Conservation (phyloP, 2,888 invertebrate genomes). For the Strigamia transsilvanica region DNA sequence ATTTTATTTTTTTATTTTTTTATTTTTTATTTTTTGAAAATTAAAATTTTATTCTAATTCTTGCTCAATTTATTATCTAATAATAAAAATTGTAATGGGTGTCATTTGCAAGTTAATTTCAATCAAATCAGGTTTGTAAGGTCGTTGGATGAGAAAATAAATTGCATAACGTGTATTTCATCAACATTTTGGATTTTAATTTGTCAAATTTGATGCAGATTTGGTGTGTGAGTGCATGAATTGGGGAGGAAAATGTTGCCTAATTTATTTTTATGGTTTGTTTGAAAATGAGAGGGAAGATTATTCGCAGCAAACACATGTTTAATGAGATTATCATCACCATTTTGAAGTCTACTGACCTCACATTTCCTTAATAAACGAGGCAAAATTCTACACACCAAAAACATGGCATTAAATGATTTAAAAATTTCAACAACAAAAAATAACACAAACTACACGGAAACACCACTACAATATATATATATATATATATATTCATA, state of each 20-base stretch:
- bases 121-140: neutral
- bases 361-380: too few relatives aligned
- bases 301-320: neutral
- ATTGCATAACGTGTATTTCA: constrained; percentile 12
- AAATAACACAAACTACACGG: too few relatives aligned
- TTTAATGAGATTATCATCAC: constrained; percentile 10
- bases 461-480: too few relatives aligned
- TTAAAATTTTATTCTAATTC: neutral
- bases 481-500: too few relatives aligned
- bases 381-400: too few relatives aligned
- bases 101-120: constrained; percentile 7
- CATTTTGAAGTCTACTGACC: constrained; percentile 14
- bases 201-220: neutral
- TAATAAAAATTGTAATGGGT: neutral
- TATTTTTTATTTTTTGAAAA: neutral
- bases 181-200: neutral
- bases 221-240: neutral
- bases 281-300: neutral
- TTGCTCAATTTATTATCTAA: neutral
- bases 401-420: too few relatives aligned
- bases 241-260: neutral
- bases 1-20: neutral
- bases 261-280: neutral
- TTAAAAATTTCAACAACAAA: too few relatives aligned
- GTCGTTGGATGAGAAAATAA: neutral